A percentile compares a stretch with the other conserved stretches of the same genome.
Evolutionary conservation across 2,113 vertebrate species (phyloP).

Genomic region (Telmatochromis brichardi): DNA sequence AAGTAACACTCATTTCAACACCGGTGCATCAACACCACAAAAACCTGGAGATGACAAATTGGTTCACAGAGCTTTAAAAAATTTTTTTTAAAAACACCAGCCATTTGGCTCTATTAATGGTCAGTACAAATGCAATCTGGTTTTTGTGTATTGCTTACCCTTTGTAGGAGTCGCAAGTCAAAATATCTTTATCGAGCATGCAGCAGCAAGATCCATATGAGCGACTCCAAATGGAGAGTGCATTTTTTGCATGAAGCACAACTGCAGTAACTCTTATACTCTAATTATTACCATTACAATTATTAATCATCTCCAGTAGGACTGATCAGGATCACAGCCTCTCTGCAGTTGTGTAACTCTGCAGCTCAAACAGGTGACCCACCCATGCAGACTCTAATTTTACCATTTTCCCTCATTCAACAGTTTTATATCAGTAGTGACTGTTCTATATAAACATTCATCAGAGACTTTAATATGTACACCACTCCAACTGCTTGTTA

Average conservation of each 20-base stretch:
- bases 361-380: neutral
- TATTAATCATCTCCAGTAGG: neutral
- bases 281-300: neutral
- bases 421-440: neutral
- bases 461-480: neutral
- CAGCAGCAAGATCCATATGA: neutral
- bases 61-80: neutral
- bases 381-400: neutral
- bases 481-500: neutral
- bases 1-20: neutral
- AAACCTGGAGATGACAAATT: neutral
- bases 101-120: neutral
- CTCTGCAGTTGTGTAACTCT: neutral
- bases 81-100: fast-evolving
- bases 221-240: neutral
- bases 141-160: neutral
- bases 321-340: neutral
- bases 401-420: neutral
- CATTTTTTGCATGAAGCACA: neutral
- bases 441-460: neutral
- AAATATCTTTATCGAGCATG: neutral
- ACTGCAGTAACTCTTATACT: neutral
- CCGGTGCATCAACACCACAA: neutral
- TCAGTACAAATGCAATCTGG: neutral
- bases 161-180: neutral